These are phyloP conservation scores for Heterotilapia buettikoferi DNA, from an alignment of 2,113 vertebrate species.

Conservation along the genomic window DNA sequence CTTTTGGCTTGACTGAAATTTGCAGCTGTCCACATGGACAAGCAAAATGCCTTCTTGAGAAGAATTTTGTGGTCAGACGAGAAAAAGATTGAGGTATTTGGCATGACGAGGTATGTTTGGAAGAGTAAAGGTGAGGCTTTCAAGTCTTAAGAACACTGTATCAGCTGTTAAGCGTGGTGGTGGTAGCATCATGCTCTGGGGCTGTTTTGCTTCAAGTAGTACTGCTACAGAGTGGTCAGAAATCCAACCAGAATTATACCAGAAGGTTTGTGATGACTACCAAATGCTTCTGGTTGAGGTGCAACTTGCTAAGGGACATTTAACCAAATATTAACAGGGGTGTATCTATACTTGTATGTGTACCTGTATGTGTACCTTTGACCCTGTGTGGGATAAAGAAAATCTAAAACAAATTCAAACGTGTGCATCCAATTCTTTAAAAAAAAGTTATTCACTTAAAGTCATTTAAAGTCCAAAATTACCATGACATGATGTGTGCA, in stretches of 20 bases:
- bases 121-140: neutral
- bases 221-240: neutral
- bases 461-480: neutral
- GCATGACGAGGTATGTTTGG: accelerated
- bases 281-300: neutral
- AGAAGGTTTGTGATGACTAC: neutral
- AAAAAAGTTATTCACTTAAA: neutral
- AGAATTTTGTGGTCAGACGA: neutral
- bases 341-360: neutral
- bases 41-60: neutral
- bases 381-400: neutral
- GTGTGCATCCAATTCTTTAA: neutral
- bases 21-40: neutral
- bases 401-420: neutral
- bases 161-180: neutral
- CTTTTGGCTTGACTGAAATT: neutral
- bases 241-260: neutral
- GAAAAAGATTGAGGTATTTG: neutral
- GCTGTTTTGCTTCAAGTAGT: neutral
- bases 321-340: neutral
- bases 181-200: neutral
- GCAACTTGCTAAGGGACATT: neutral
- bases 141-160: neutral
- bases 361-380: neutral
- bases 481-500: neutral